Base-by-base conservation (phyloP, 2,888 invertebrate species). In the Xestia ashworthii region DNA sequence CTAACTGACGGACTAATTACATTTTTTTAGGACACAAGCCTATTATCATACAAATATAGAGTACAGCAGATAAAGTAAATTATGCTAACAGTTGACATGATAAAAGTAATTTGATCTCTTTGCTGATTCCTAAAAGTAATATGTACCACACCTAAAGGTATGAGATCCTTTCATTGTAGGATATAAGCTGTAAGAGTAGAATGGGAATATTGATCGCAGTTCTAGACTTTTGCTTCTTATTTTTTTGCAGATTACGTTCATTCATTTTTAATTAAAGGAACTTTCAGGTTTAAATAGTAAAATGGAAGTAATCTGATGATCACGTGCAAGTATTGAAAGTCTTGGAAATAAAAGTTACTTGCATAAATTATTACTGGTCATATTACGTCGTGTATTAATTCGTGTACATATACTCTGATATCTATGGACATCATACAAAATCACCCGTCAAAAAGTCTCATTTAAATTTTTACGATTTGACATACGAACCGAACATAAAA, bases 381-480 rank as follows among this genome's bases (percentile, higher is more conserved):
- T 32, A 32, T 32, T 32, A 32, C 32, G 3, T 32, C 1, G 32
- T 32, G 32, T 32, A 32, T 32, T n/a, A n/a, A n/a, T n/a, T n/a
- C n/a, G n/a, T n/a, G n/a, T n/a, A n/a, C n/a, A n/a, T n/a, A n/a
- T n/a, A n/a, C n/a, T n/a, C n/a, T n/a, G n/a, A n/a, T 32, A 73
- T 66, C 64, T 55, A 38, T 38, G 32, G 9, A 41, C 25, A 66
- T 38, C 66, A 68, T n/a, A 86, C 48, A 65, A 76, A 78, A 65
- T 74, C 65, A 60, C 14, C 14, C 60, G 38, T 66, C 76, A 77
- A 84, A 84, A 80, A 76, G 38, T 32, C 69, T 77, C 77, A 88
- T 87, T 75, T 87, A 50, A 80, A 82, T 79, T 82, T 80, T 88
- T 82, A 87, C 76, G 83, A 77, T 82, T 80, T 80, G 78, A 81